Evolutionary conservation across 2,888 invertebrate species (phyloP), one percentile per base, ranked within the genome.

Genomic region (Noctua janthe): DNA sequence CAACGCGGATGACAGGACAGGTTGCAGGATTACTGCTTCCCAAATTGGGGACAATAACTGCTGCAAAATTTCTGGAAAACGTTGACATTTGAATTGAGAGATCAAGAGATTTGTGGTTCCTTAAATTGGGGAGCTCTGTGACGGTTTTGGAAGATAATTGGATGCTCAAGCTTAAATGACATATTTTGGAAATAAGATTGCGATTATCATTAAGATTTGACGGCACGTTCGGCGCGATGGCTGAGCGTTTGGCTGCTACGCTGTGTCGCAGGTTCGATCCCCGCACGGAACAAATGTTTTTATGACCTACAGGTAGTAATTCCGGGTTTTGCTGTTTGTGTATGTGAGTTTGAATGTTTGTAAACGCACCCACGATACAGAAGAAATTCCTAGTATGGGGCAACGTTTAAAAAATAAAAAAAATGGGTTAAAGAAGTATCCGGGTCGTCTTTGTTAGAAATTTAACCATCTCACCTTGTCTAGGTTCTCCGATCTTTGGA

Each of bases 1-100:
- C 66, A 29, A 64, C 71, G 49, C 23, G 39, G 70, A 79, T 86
- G 82, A 86, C 84, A 78, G 73, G 69, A 72, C 81, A 75, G 79
- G 84, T 76, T 86, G 70, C 66, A 80, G 85, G 87, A 87, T 87
- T 87, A 87, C 59, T 20, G 62, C 43, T 47, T 29, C 51, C 71
- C 74, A 87, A 88, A 87, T 87, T 84, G 87, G 82, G 69, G 70
- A 76, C 78, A 76, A 86, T 82, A 87, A 82, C 80, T 75, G 47
- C 71, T 67, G 75, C 51, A 51, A 74, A 86, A 81, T 86, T 76
- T 79, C 84, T 78, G 82, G 70, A 82, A 81, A 67, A 62, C 74
- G 59, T 71, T 78, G 81, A 81, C 64, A 71, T 84, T 81, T 67
- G 82, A 49, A 86, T 83, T 86, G 83, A 70, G 69, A 66, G 77